Evolutionary conservation across 2,888 invertebrate species (phyloP).

Genomic region (Theodoxus fluviatilis): DNA sequence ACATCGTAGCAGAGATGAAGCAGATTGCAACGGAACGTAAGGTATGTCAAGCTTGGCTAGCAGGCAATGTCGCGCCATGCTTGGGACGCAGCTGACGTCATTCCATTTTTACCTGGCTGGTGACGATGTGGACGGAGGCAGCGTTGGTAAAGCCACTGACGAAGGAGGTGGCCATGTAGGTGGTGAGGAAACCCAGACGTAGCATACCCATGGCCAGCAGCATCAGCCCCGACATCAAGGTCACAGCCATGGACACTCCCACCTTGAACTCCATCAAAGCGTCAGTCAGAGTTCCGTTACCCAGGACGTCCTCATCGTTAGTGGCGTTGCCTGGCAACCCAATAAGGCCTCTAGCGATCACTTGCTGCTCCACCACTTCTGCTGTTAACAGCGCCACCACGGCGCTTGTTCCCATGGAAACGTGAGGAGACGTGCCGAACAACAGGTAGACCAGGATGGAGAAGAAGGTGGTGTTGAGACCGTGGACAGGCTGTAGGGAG

Average conservation of each 20-base stretch:
- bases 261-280: too few species aligned
- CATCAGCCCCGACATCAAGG: too few species aligned
- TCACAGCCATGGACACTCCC: too few species aligned
- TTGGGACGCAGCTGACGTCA: too few species aligned
- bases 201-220: constrained; percentile 37
- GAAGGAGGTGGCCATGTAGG: constrained; percentile 44
- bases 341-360: too few species aligned
- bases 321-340: too few species aligned
- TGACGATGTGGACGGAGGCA: constrained; percentile 47
- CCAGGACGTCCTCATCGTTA: too few species aligned
- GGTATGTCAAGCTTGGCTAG: too few species aligned
- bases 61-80: too few species aligned
- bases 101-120: constrained; percentile 43
- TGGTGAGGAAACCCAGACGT: constrained; percentile 39
- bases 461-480: constrained; percentile 53
- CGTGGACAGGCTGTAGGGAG: constrained; percentile 47
- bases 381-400: constrained; percentile 54
- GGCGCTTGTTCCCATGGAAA: constrained; percentile 56
- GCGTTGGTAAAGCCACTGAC: constrained; percentile 51
- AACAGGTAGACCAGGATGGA: constrained; percentile 50
- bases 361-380: constrained; percentile 38
- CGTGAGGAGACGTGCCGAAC: constrained; percentile 51
- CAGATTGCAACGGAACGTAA: too few species aligned
- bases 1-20: too few species aligned
- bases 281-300: too few species aligned